phyloP scores from a whole-genome alignment of 2,888 invertebrate genomes.

The Sarcophaga variegata region DNA sequence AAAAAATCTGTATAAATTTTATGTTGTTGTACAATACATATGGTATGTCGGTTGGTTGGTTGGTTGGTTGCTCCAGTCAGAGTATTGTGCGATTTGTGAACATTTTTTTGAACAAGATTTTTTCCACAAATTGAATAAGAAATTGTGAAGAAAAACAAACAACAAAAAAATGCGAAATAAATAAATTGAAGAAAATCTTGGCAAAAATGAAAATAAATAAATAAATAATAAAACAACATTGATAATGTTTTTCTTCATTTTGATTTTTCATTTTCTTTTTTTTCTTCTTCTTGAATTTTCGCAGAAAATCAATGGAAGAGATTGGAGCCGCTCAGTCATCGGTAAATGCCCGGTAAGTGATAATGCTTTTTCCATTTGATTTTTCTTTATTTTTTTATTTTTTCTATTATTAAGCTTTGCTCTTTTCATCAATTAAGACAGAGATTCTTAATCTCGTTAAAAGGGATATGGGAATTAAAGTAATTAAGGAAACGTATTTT shows the following conservation, averaged over 20 bases:
- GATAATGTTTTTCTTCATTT: conserved; percentile 59
- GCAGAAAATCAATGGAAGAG: conserved; percentile 93
- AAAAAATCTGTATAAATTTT: conserved; percentile 11
- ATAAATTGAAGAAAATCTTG: conserved; percentile 1
- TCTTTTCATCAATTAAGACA: conserved; percentile 8
- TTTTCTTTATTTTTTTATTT: background rate
- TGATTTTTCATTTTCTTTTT: conserved; percentile 16
- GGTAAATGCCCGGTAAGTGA: conserved; percentile 93
- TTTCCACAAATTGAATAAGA: conserved; percentile 23
- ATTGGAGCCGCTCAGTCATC: conserved; percentile 90
- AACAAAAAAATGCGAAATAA: conserved; percentile 24
- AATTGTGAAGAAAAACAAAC: too few relatives aligned
- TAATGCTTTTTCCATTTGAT: conserved; percentile 72
- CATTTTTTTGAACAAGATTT: conserved; percentile 72
- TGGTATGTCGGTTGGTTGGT: background rate
- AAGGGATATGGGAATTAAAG: background rate
- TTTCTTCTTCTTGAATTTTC: conserved; percentile 80
- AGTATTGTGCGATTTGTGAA: conserved; percentile 56
- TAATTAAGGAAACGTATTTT: too few relatives aligned
- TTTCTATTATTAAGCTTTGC: too few relatives aligned
- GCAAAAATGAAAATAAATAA: conserved; percentile 30
- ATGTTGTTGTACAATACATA: background rate
- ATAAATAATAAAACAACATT: conserved; percentile 49
- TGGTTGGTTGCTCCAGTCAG: background rate
- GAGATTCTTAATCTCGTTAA: conserved; percentile 26